Evolutionary conservation across 2,113 vertebrate species (phyloP).

Genomic region (Crypturellus undulatus): DNA sequence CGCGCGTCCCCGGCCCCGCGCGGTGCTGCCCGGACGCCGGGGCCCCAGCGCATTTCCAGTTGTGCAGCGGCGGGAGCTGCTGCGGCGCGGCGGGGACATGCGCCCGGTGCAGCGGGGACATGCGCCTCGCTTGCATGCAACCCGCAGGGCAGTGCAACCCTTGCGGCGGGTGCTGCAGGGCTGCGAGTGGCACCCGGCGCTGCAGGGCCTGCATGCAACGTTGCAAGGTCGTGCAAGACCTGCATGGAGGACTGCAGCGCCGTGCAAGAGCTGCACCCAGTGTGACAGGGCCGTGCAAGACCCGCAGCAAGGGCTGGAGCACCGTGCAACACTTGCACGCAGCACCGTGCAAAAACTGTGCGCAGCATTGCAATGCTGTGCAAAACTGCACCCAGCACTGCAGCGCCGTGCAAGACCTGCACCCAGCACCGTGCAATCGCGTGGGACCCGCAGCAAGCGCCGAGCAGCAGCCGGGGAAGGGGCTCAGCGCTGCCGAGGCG

Average conservation of each 20-base stretch:
- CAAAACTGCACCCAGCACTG: no score
- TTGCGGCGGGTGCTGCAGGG: background rate
- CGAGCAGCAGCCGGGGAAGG: background rate
- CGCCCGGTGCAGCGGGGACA: no score
- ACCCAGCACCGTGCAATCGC: no score
- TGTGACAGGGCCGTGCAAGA: no score
- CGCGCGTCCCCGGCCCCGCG: background rate
- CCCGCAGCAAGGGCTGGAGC: background rate
- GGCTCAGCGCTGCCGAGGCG: background rate
- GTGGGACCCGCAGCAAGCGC: background rate
- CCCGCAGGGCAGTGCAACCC: rapidly evolving
- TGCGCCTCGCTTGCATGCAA: no score
- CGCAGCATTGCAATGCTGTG: rapidly evolving
- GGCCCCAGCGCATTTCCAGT: background rate
- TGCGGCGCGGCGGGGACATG: background rate
- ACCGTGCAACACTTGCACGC: rapidly evolving
- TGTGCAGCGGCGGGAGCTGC: background rate
- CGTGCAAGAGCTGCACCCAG: rapidly evolving
- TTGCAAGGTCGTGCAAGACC: background rate
- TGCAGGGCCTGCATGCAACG: background rate
- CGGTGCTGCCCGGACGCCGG: background rate
- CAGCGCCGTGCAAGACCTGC: no score
- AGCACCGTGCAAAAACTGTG: rapidly evolving
- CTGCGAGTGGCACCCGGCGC: background rate
- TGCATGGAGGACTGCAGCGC: background rate